Evolutionary conservation across 2,113 vertebrate genomes (phyloP).

Genomic region (Saccopteryx leptura): DNA sequence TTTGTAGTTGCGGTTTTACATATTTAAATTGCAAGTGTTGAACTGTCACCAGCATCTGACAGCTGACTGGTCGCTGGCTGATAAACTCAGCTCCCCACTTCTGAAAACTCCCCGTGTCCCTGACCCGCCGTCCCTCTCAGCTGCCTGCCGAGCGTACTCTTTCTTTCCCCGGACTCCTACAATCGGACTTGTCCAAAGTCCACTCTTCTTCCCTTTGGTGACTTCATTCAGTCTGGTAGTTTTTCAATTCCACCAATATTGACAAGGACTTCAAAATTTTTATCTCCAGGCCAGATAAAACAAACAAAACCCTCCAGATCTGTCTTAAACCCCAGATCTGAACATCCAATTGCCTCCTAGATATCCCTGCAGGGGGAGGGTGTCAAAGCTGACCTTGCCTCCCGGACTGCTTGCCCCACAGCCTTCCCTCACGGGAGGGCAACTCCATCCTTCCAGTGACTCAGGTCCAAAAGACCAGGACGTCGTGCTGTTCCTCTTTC

Average conservation of each 20-base stretch:
- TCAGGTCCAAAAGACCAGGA: too few relatives aligned
- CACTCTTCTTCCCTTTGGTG: neutral
- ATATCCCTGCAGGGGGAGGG: neutral
- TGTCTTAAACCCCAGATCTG: neutral
- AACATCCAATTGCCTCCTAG: neutral
- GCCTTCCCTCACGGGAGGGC: neutral
- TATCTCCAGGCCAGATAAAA: neutral
- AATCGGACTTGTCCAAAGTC: neutral
- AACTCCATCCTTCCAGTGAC: neutral
- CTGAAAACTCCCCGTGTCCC: neutral
- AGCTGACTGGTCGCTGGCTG: neutral
- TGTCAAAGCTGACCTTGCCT: neutral
- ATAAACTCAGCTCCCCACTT: neutral
- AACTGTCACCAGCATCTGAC: slow-evolving; percentile 4
- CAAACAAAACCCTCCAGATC: neutral
- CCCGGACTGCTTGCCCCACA: neutral
- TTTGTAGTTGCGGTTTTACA: neutral
- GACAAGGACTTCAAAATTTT: slow-evolving; percentile 10
- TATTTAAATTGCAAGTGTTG: neutral
- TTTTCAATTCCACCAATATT: slow-evolving; percentile 2
- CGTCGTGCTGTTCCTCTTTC: too few relatives aligned
- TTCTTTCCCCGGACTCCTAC: neutral
- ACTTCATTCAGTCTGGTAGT: neutral
- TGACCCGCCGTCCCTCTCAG: neutral
- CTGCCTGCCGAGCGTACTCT: neutral